Evolutionary conservation across 2,113 vertebrate species (phyloP).

Genomic region (Barnardius zonarius): DNA sequence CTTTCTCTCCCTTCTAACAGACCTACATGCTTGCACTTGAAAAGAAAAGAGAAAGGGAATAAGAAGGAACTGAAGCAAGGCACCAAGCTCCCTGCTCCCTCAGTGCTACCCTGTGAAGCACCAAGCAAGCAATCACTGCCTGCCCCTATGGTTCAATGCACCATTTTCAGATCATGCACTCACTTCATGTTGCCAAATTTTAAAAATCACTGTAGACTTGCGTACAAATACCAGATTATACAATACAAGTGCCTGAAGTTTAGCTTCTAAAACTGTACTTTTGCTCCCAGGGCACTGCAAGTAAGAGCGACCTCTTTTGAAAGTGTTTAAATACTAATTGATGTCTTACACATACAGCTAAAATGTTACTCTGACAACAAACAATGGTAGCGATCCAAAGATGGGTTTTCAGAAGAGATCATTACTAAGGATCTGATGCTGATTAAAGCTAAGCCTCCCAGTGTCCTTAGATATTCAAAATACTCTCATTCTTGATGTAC

Average conservation of each 20-base stretch:
- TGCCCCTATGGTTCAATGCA: background rate
- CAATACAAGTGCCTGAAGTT: background rate
- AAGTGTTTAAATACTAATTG: background rate
- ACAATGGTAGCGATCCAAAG: background rate
- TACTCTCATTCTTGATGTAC: background rate
- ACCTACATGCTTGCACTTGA: background rate
- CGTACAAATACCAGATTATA: background rate
- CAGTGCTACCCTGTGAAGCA: background rate
- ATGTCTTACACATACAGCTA: background rate
- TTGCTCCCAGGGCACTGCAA: background rate
- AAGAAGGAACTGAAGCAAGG: background rate
- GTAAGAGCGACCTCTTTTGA: background rate
- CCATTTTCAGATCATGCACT: background rate
- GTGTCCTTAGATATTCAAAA: background rate
- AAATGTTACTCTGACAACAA: background rate
- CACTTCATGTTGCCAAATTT: background rate
- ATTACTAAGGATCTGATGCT: background rate
- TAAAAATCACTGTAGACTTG: background rate
- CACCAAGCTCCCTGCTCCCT: background rate
- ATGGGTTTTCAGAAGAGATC: background rate
- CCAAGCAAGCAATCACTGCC: background rate
- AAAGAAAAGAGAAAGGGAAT: background rate
- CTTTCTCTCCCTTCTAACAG: slow-evolving; percentile 39
- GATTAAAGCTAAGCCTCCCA: background rate
- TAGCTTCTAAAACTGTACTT: background rate